Conservation (phyloP, 1,140 invertebrate genomes). For the Drosophila arawakana region DNA sequence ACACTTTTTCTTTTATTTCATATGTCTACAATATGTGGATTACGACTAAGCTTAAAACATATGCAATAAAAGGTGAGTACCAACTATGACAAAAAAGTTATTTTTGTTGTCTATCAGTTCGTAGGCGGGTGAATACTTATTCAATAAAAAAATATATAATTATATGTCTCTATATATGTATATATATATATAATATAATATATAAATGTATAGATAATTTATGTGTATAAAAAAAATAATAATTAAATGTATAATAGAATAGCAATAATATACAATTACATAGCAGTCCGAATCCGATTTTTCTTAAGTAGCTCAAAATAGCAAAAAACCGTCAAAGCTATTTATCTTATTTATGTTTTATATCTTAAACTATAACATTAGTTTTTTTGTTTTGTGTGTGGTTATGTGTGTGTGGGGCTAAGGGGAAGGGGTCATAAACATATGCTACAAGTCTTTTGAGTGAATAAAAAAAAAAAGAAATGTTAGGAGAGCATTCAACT, state of each 20-base stretch:
- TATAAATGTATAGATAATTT: constrained; percentile 9
- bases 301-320: constrained; percentile 21
- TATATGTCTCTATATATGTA: constrained; percentile 18
- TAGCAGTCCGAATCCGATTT: constrained; percentile 63
- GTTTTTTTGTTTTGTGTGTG: constrained; percentile 14
- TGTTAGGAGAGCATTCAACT: neutral
- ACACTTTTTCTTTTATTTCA: constrained; percentile 56
- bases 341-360: neutral
- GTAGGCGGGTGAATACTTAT: constrained; percentile 19
- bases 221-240: constrained; percentile 26
- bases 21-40: constrained; percentile 45
- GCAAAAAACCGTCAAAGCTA: constrained; percentile 44
- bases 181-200: constrained; percentile 13
- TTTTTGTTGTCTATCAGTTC: constrained; percentile 33
- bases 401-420: constrained; percentile 3
- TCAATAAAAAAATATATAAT: constrained; percentile 14
- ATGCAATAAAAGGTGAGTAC: constrained; percentile 29
- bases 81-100: constrained; percentile 8
- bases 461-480: constrained; percentile 1
- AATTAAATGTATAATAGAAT: constrained; percentile 30
- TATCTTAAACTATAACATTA: constrained; percentile 28
- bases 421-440: neutral
- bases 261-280: constrained; percentile 47
- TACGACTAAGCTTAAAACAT: constrained; percentile 28
- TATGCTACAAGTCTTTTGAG: constrained; percentile 47